Base-by-base conservation (phyloP, 2,888 invertebrate genomes). In the Suillia variegata region DNA sequence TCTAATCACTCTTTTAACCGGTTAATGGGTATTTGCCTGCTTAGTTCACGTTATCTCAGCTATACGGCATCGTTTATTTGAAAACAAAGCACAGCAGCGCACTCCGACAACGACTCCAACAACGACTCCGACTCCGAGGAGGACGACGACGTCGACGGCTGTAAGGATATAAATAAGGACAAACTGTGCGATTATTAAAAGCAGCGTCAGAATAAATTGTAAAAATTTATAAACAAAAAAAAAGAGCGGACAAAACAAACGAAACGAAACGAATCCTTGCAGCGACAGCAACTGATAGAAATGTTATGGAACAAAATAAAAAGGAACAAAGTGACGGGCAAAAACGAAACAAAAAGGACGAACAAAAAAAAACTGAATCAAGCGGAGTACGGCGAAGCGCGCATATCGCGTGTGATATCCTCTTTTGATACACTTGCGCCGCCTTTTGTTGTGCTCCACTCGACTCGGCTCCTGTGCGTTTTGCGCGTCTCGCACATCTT, bases 171-270 rank as follows among this genome's bases (percentile, higher is more conserved):
- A 20, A 21, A 20, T 47, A 47, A 47, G 21, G 47, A 21, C 47
- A 47, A 47, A 47, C 47, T 47, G 18, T 47, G 47, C 38, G 38
- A 38, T 38, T 38, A 38, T 38, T 38, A 13, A 38, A 38, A 38
- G n/a, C 38, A 38, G 6, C n/a, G 6, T 38, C 38, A 38, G 26
- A 26, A 26, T 26, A 6, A 26, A 26, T 6, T 26, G 26, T 26
- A 26, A 26, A 10, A 26, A 26, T n/a, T n/a, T n/a, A n/a, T n/a
- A n/a, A n/a, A 31, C 31, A 6, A 31, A 12, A 6, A 31, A 12
- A 31, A 31, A 12, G 6, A 31, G 31, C 31, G 31, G n/a, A 26
- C 6, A 10, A 26, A 26, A 26, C 5, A 26, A 26, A 6, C 38
- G n/a, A 38, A 38, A 38, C 38, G 26, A 26, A 38, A 10, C 15